Conservation (phyloP, 2,888 invertebrate species). For the Orchestes rusci region DNA sequence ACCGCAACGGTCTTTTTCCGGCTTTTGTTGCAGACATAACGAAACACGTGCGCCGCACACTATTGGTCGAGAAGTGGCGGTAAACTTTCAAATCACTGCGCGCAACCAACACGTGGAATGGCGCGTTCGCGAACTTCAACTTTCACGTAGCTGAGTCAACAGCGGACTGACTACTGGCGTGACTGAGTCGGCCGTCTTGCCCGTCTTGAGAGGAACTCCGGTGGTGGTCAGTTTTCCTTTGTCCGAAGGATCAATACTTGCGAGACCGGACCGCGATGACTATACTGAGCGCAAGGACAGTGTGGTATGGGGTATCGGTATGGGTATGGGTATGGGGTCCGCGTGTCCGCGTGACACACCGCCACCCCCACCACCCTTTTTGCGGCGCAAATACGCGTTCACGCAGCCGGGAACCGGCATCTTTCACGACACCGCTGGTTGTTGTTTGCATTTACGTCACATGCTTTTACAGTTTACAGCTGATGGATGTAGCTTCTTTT, state of each 20-base stretch:
- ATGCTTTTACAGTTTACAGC: constrained; percentile 31
- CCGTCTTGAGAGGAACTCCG: constrained; percentile 37
- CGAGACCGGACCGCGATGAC: constrained; percentile 38
- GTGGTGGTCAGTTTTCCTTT: constrained; percentile 40
- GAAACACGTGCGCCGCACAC: constrained; percentile 19
- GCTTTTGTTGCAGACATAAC: constrained; percentile 54
- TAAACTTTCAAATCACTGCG: neutral
- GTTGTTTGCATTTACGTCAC: constrained; percentile 28
- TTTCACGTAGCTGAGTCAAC: too few species aligned
- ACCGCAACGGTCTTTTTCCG: constrained; percentile 70
- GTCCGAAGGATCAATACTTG: constrained; percentile 45
- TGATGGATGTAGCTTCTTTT: too few species aligned
- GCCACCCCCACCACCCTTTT: constrained; percentile 44
- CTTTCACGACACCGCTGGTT: constrained; percentile 15
- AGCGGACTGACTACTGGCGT: constrained; percentile 8
- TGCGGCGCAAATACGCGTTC: constrained; percentile 43
- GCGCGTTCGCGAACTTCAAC: too few species aligned
- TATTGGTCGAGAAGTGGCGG: constrained; percentile 30
- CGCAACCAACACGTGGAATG: neutral
- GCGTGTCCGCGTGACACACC: constrained; percentile 50
- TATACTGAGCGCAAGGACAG: constrained; percentile 38
- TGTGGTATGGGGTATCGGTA: constrained; percentile 29
- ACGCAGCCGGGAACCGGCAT: constrained; percentile 34
- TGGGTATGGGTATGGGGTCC: constrained; percentile 38
- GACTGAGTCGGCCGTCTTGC: constrained; percentile 20